These are phyloP conservation scores for Drosophila ustulata DNA, from an alignment of 2,888 invertebrate genomes.

Conservation along the genomic window DNA sequence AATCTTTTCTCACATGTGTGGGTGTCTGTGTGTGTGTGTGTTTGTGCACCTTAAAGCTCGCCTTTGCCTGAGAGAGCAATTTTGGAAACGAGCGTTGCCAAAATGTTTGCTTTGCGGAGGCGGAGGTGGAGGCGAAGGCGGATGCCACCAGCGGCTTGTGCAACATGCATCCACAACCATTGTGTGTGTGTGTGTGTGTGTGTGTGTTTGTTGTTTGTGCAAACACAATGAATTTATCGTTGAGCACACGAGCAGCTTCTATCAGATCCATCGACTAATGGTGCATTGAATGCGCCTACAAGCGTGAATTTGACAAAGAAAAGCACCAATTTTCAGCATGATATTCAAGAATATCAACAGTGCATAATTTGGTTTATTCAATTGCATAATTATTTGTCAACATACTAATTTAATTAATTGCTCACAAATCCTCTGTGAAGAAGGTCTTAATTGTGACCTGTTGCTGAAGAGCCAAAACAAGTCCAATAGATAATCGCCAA, in stretches of 20 bases:
- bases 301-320: not conserved
- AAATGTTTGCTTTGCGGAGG: conserved; percentile 61
- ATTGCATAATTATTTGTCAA: too few species aligned
- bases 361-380: too few species aligned
- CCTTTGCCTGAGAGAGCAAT: conserved; percentile 5
- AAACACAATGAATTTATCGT: conserved; percentile 39
- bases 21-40: conserved; percentile 10
- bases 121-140: conserved; percentile 42
- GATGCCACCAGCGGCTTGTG: conserved; percentile 41
- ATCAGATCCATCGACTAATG: conserved; percentile 8
- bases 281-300: not conserved
- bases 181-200: too few species aligned
- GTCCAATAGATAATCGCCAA: not conserved
- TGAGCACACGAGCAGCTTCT: conserved; percentile 3
- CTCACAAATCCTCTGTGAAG: too few species aligned
- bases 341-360: not conserved
- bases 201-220: conserved; percentile 49
- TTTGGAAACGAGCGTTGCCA: conserved; percentile 17
- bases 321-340: not conserved
- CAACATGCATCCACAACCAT: conserved; percentile 30
- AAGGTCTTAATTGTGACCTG: too few species aligned
- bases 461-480: not conserved
- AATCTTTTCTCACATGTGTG: conserved; percentile 57
- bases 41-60: conserved; percentile 18
- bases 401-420: too few species aligned